These are phyloP conservation scores for Camponotus vicinus DNA, from an alignment of 1,140 invertebrate species.

Conservation along the genomic window DNA sequence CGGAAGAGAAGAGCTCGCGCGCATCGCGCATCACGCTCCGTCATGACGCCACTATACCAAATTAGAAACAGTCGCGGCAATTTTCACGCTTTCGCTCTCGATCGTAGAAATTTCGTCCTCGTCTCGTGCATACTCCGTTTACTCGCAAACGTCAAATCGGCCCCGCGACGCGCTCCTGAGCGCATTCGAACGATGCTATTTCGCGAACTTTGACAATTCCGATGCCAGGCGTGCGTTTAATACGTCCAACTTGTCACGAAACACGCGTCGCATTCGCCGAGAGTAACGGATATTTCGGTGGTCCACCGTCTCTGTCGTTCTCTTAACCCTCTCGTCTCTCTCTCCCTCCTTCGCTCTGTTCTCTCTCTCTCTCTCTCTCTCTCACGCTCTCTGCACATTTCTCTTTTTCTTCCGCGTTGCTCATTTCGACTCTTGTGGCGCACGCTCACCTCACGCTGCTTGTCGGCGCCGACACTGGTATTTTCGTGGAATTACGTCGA, in stretches of 20 bases:
- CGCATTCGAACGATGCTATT: not conserved
- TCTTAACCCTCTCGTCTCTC: not conserved
- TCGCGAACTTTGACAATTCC: conserved; percentile 62
- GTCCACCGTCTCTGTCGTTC: conserved; percentile 35
- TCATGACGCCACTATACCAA: conserved; percentile 3
- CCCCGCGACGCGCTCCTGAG: not conserved
- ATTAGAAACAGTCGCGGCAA: conserved; percentile 42
- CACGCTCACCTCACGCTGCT: conserved; percentile 59
- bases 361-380: not conserved
- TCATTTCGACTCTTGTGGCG: conserved; percentile 32
- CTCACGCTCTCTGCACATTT: conserved; percentile 5
- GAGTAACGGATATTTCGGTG: conserved; percentile 69
- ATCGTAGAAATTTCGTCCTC: not conserved
- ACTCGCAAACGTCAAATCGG: not conserved
- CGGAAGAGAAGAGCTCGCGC: not conserved
- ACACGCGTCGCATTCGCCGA: conserved; percentile 19
- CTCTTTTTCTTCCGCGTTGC: conserved; percentile 45
- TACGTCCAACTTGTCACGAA: conserved; percentile 17
- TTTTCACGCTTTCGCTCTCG: conserved; percentile 28
- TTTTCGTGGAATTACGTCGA: conserved; percentile 56
- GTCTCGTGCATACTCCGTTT: not conserved
- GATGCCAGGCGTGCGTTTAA: conserved; percentile 39
- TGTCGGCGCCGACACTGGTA: conserved; percentile 43
- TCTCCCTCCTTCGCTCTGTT: not conserved
- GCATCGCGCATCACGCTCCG: not conserved